These are phyloP conservation scores for Stegophylla sp. DNA, from an alignment of 2,888 invertebrate species.

Conservation along the genomic window DNA sequence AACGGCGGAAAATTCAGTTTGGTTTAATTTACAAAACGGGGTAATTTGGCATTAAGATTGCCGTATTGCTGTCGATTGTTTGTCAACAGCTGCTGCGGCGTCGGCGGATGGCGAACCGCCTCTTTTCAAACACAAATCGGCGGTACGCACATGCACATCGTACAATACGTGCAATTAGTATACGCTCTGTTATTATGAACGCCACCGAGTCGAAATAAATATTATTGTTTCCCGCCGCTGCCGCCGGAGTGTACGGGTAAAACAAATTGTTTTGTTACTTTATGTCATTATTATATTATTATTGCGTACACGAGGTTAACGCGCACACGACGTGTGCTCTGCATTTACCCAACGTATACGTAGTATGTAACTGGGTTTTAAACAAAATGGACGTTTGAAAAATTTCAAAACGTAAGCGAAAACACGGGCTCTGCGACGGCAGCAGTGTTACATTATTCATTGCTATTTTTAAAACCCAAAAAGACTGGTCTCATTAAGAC, in stretches of 20 bases:
- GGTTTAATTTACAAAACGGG: constrained; percentile 39
- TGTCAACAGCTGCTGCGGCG: constrained; percentile 31
- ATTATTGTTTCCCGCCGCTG: background rate
- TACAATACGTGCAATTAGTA: background rate
- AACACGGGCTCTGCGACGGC: background rate
- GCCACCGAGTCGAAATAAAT: constrained; percentile 13
- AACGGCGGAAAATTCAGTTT: constrained; percentile 21
- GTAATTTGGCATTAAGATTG: too few relatives aligned
- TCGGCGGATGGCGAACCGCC: background rate
- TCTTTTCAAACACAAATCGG: background rate
- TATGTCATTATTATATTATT: background rate
- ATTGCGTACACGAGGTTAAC: background rate
- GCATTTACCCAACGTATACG: background rate
- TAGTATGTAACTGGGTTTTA: background rate
- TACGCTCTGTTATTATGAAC: background rate
- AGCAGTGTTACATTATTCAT: background rate
- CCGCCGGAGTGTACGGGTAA: background rate
- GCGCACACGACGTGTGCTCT: background rate
- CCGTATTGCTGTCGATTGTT: background rate
- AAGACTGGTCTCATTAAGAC: background rate
- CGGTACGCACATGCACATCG: background rate
- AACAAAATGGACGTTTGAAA: background rate
- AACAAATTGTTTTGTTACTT: background rate
- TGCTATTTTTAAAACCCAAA: background rate
- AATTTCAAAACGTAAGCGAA: background rate